phyloP scores from a whole-genome alignment of 2,113 vertebrate genomes.

The Nycticryphes semicollaris region DNA sequence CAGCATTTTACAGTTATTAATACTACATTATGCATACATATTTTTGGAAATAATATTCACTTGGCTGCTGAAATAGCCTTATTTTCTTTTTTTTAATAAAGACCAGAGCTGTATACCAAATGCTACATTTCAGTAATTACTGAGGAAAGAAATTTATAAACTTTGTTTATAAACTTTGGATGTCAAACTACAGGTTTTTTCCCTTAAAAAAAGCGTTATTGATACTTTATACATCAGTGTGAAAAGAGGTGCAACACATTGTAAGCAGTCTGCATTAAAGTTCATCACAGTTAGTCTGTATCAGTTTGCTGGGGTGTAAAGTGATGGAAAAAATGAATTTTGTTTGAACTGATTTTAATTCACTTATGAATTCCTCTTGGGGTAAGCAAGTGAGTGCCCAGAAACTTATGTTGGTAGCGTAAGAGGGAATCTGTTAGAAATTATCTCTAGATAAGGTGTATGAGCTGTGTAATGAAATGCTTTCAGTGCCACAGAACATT shows the following conservation, averaged over 20 bases:
- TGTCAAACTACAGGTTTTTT: not conserved
- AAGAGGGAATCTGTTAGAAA: conserved; percentile 76
- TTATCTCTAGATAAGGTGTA: conserved; percentile 72
- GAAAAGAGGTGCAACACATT: conserved; percentile 51
- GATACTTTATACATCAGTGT: conserved; percentile 20
- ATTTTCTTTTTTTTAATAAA: conserved; percentile 16
- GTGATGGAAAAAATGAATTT: conserved; percentile 68
- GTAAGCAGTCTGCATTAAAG: conserved; percentile 60
- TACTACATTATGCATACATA: not conserved
- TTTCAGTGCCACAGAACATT: conserved; percentile 72
- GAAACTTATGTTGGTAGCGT: conserved; percentile 64
- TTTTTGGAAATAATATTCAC: not conserved
- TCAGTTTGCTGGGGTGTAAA: conserved; percentile 61
- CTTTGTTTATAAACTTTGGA: not conserved
- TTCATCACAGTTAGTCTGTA: conserved; percentile 58
- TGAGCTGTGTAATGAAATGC: conserved; percentile 65
- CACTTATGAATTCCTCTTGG: conserved; percentile 62
- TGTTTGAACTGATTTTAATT: conserved; percentile 72
- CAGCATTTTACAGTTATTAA: not conserved
- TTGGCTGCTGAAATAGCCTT: not conserved
- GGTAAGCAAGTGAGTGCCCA: conserved; percentile 45
- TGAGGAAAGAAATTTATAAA: conserved; percentile 8
- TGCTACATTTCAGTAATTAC: not conserved
- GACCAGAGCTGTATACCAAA: not conserved
- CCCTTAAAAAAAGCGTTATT: not conserved